Conservation (phyloP, 2,888 invertebrate species). For the Cataglyphis altisquamis region DNA sequence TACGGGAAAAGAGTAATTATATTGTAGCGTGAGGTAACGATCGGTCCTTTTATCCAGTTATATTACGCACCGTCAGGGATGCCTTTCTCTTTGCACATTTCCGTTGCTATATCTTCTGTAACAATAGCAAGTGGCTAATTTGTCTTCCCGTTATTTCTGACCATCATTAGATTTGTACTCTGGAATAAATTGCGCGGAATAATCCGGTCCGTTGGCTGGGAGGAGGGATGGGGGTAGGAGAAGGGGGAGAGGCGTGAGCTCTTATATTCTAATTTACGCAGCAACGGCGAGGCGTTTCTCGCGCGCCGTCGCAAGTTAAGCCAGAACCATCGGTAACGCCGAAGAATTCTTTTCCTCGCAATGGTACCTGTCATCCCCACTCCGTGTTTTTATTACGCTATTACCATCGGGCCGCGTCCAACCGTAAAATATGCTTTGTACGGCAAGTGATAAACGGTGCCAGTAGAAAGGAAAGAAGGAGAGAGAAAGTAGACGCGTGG, state of each 20-base stretch:
- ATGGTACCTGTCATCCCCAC: conserved; percentile 74
- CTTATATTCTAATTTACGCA: conserved; percentile 72
- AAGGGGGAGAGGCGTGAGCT: conserved; percentile 43
- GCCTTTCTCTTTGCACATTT: not conserved
- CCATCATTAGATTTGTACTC: conserved; percentile 49
- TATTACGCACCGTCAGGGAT: conserved; percentile 11
- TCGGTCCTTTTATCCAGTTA: conserved; percentile 24
- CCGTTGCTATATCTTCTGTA: not conserved
- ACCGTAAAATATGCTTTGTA: conserved; percentile 77
- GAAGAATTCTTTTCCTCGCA: conserved; percentile 69
- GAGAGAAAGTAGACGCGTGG: conserved; percentile 22
- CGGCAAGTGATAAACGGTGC: conserved; percentile 66
- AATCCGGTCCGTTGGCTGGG: conserved; percentile 58
- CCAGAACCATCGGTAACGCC: conserved; percentile 70
- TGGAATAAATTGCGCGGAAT: conserved; percentile 69
- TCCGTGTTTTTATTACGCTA: conserved; percentile 79
- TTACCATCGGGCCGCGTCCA: conserved; percentile 73
- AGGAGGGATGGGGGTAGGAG: not conserved
- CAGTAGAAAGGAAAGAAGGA: conserved; percentile 67
- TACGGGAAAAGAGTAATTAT: conserved; percentile 33
- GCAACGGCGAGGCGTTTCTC: conserved; percentile 55
- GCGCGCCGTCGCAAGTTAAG: conserved; percentile 55
- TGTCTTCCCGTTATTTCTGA: conserved; percentile 47
- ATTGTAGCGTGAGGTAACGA: conserved; percentile 25
- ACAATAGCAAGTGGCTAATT: conserved; percentile 31